Base-by-base conservation (phyloP, 2,113 vertebrate genomes). In the Serilophus lunatus region DNA sequence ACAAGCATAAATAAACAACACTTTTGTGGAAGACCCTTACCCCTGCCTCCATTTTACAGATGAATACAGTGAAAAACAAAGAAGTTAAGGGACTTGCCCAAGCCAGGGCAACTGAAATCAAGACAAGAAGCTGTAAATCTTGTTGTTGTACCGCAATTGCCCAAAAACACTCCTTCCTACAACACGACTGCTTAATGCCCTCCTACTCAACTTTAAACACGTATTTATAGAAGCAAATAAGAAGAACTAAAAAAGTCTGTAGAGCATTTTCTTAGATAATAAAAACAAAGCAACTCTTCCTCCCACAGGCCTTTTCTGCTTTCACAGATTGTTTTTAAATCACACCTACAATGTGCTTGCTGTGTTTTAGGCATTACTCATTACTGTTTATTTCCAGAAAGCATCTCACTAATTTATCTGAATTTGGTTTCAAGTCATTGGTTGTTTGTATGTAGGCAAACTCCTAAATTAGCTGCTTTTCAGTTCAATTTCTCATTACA, bases 351-450 rank as follows among this genome's bases (percentile, higher is more conserved):
- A 92, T 0, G 1, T 0, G 24, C 50, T 92, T 51, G 65, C 84
- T 79, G 29, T 45, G 68, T 75, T 95, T 83, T 94, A 83, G 96
- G 89, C 96, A 95, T 97, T 96, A 96, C 83, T 97, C 96, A 97
- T 83, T 51, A 77, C 86, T 70, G 82, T 95, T 93, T 94, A 86
- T 90, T 95, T 96, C 90, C 94, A 95, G 76, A 95, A 96, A 91
- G 77, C n/a, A 51, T 80, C 92, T 90, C 57, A 49, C 82, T 95
- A 91, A 79, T 94, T 97, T 97, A 96, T 96, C 61, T 95, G 94
- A 97, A 97, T 57, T 65, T 95, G 95, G 96, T 96, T 94, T 95
- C 76, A 92, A 61, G 72, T 65, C 57, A 50, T 28, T 78, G 80
- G 54, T 78, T 97, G 84, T 47, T 72, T 83, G 36, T 54, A 85